These are phyloP conservation scores for Sisor rabdophorus DNA, from an alignment of 2,113 vertebrate genomes.

Conservation along the genomic window DNA sequence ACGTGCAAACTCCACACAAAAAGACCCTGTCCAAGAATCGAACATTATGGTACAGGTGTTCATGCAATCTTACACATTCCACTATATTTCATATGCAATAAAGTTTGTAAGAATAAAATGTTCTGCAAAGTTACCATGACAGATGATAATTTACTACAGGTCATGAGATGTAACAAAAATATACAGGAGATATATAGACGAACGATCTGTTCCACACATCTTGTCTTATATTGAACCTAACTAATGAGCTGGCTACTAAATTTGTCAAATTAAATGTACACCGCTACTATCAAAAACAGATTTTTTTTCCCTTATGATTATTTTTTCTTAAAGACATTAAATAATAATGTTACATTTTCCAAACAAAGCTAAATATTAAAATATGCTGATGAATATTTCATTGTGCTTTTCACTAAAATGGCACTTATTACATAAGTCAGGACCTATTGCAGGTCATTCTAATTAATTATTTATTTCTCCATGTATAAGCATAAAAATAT, in stretches of 20 bases:
- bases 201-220: too few relatives aligned
- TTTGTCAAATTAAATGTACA: background rate
- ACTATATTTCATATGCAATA: background rate
- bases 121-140: too few relatives aligned
- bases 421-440: constrained; percentile 5
- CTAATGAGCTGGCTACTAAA: background rate
- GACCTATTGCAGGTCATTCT: background rate
- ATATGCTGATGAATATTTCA: background rate
- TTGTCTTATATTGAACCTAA: too few relatives aligned
- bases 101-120: background rate
- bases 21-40: too few relatives aligned
- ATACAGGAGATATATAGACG: too few relatives aligned
- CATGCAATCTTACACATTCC: constrained; percentile 17
- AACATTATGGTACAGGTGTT: background rate
- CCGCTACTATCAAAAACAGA: background rate
- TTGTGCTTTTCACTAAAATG: constrained; percentile 7
- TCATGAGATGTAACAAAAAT: too few relatives aligned
- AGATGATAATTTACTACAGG: too few relatives aligned
- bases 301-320: background rate
- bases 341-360: background rate
- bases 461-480: constrained; percentile 25
- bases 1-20: too few relatives aligned
- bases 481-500: constrained; percentile 17
- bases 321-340: background rate
- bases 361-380: constrained; percentile 5